phyloP scores from a whole-genome alignment of 2,888 invertebrate genomes.

The Nowickia ferox region DNA sequence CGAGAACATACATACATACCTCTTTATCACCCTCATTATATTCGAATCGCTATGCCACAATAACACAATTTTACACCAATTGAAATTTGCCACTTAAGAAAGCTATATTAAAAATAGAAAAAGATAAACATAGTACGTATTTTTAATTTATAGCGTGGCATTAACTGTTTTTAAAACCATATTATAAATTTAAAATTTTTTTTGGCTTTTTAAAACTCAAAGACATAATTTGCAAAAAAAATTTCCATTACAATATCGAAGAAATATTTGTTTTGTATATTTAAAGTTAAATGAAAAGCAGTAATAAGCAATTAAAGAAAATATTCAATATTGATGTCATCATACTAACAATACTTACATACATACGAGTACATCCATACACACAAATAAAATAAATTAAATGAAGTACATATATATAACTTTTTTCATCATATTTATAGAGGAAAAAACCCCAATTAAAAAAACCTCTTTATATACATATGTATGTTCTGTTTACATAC shows the following conservation, averaged over 20 bases:
- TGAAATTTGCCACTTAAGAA: neutral
- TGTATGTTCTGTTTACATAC: constrained; percentile 62
- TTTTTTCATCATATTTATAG: constrained; percentile 21
- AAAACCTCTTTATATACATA: constrained; percentile 22
- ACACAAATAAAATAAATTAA: constrained; percentile 21
- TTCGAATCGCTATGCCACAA: neutral
- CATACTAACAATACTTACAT: constrained; percentile 56
- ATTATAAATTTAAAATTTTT: too few relatives aligned
- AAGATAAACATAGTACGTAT: constrained; percentile 9
- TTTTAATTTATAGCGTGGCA: neutral
- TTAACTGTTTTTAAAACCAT: too few relatives aligned
- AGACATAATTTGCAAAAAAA: neutral
- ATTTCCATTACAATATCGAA: neutral
- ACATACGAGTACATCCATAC: neutral
- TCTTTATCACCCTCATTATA: constrained; percentile 8
- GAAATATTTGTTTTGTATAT: neutral
- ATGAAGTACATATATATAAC: constrained; percentile 19
- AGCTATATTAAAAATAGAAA: constrained; percentile 21
- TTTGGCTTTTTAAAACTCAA: too few relatives aligned
- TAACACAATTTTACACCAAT: neutral
- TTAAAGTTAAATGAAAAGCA: neutral
- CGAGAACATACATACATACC: neutral
- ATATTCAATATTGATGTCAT: constrained; percentile 66
- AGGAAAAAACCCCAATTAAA: constrained; percentile 13
- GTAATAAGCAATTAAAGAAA: constrained; percentile 32